Evolutionary conservation across 2,113 vertebrate genomes (phyloP), one percentile per base, ranked within the genome.

Genomic region (Mastomys natalensis): DNA sequence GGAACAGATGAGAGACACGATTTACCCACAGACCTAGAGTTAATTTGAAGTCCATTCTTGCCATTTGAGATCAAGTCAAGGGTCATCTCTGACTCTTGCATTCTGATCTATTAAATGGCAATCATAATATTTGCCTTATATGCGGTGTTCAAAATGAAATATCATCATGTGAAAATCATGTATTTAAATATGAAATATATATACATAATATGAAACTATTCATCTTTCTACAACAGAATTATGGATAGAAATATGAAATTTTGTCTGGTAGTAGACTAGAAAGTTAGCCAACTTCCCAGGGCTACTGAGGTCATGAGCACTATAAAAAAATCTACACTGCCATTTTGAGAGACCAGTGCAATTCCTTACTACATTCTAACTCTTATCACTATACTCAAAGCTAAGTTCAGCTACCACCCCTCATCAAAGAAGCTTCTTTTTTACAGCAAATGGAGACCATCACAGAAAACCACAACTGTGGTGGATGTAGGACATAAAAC

Each of bases 31-130:
- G 24, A 19, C 81, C 29, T 72, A 73, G 17, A 64, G 19, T 19
- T 95, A 94, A 80, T 85, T 94, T 94, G 88, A 95, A 66, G 22
- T 70, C 34, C 2, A 74, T 74, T 92, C 26, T 55, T 85, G 45
- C 24, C 66, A 51, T n/a, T 84, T 89, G 40, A 48, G 62, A 72
- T 73, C 45, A 95, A 89, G 55, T 26, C 66, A 95, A 62, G 68
- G 48, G 29, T 40, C 17, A 60, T 90, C 92, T 94, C 74, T 72
- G 8, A 26, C 51, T 84, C 93, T 92, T 87, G 29, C 22, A 84
- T 80, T 74, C 26, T 93, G n/a, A 73, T 48, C 40, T 93, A 31
- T 80, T 82, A 96, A 93, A 58, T 78, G 22, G 9, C 21, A 43
- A 82, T 72, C 58, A 64, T 85, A 80, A 62, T 73, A n/a, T 9